phyloP scores from a whole-genome alignment of 2,113 vertebrate genomes.

The Leptobrachium leishanense region DNA sequence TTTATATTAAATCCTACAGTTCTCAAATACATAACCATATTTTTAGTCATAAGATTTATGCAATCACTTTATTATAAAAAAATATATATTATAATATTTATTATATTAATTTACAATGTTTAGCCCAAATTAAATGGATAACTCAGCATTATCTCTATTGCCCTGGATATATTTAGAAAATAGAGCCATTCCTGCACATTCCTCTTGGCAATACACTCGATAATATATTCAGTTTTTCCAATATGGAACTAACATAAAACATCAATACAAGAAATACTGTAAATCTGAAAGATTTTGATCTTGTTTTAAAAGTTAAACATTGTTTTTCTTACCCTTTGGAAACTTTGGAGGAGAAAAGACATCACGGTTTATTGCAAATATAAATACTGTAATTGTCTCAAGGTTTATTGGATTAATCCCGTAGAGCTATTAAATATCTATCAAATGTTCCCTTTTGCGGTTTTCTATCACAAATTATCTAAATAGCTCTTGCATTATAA shows the following conservation, averaged over 20 bases:
- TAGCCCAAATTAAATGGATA: too few relatives aligned
- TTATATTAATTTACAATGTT: too few relatives aligned
- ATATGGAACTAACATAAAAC: background rate
- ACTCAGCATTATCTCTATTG: too few relatives aligned
- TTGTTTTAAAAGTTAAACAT: background rate
- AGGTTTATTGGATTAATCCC: conserved; percentile 38
- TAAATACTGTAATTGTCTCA: conserved; percentile 39
- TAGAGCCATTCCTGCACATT: too few relatives aligned
- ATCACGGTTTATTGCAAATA: conserved; percentile 24
- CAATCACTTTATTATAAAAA: too few relatives aligned
- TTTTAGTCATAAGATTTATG: too few relatives aligned
- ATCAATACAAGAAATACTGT: background rate
- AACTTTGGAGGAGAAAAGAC: conserved; percentile 18
- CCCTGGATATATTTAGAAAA: too few relatives aligned
- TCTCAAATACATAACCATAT: too few relatives aligned
- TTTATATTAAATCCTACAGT: too few relatives aligned
- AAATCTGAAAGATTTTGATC: background rate
- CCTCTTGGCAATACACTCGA: too few relatives aligned
- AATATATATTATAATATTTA: too few relatives aligned
- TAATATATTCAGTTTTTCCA: too few relatives aligned
- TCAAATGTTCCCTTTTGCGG: conserved; percentile 22
- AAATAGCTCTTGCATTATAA: conserved; percentile 33
- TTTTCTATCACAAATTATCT: conserved; percentile 34
- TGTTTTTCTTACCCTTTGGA: background rate
- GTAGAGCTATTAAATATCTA: conserved; percentile 31